Base-by-base conservation (phyloP, 2,797 vertebrate species). In the Xiphorhynchus erythropygius region DNA sequence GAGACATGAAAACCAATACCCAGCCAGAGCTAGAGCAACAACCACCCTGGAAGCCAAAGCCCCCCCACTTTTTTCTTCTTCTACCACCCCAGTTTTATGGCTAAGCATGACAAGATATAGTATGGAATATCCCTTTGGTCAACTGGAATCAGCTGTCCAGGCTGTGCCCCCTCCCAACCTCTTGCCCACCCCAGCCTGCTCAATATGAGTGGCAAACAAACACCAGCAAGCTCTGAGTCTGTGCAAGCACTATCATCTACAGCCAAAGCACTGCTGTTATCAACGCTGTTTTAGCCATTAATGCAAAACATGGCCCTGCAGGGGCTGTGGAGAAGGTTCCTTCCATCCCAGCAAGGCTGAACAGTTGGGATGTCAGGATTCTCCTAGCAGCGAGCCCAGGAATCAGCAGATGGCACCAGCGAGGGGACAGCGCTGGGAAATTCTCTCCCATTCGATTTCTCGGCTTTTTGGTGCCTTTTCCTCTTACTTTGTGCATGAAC, bases 261-360 rank as follows among this genome's bases (percentile, higher is more conserved):
- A 53, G 19, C n/a, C 59, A 60, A 39, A 84, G 49, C 52, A 46
- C 8, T 7, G 2, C 7, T 10, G 39, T 39, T 24, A 74, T 13
- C 52, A 42, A 28, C 4, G 0, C 6, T 33, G 60, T 10, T 77
- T 24, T 7, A 50, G n/a, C 13, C 50, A 33, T n/a, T 75, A 39
- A 52, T 0, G 2, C 50, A 57, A 65, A 83, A n/a, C 21, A 28
- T 0, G 0, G 44, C 37, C 11, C 41, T 0, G 1, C 7, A 2
- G 19, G 11, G 17, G 11, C 53, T 71, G 2, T 2, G 46, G 33
- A 70, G 24, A 63, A 50, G 23, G 13, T 25, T 30, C 30, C n/a
- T 60, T 67, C 67, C 63, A 42, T 33, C 35, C 46, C 64, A 44
- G 11, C 28, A 62, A 35, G 33, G 7, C 28, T 1, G 2, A 0